A percentile compares a stretch with the other conserved stretches of the same genome.
These are phyloP conservation scores for Subanguina moxae DNA, from an alignment of 1,140 invertebrate genomes.

Conservation along the genomic window DNA sequence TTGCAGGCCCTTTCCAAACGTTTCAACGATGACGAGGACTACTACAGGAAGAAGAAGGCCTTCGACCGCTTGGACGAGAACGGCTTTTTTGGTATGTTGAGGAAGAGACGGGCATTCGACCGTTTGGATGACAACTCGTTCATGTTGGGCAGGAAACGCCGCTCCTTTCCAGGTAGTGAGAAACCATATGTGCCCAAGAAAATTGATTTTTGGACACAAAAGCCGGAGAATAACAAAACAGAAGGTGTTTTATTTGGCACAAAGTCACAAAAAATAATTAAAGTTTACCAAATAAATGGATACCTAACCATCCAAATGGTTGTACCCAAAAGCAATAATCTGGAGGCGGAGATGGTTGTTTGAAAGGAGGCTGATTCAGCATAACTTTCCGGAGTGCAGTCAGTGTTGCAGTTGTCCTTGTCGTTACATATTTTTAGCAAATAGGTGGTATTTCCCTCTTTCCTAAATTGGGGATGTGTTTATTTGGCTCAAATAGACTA, in stretches of 20 bases:
- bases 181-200: not conserved
- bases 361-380: no score
- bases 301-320: no score
- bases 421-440: constrained; percentile 4
- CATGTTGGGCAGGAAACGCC: constrained; percentile 7
- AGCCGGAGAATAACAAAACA: not conserved
- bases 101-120: constrained; percentile 14
- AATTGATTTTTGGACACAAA: not conserved
- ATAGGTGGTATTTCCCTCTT: not conserved
- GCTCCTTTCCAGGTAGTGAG: not conserved
- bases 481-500: not conserved
- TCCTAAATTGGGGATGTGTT: not conserved
- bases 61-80: constrained; percentile 19
- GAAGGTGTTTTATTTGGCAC: no score
- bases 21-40: constrained; percentile 13
- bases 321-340: no score
- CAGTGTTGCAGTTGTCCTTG: constrained; percentile 9
- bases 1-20: constrained; percentile 13
- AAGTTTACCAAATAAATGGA: no score
- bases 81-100: constrained; percentile 2
- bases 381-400: not conserved
- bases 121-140: constrained; percentile 11
- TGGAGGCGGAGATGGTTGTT: no score
- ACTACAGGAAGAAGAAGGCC: constrained; percentile 15
- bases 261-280: no score